Conservation (phyloP, 2,888 invertebrate species). For the Molanna angustata region DNA sequence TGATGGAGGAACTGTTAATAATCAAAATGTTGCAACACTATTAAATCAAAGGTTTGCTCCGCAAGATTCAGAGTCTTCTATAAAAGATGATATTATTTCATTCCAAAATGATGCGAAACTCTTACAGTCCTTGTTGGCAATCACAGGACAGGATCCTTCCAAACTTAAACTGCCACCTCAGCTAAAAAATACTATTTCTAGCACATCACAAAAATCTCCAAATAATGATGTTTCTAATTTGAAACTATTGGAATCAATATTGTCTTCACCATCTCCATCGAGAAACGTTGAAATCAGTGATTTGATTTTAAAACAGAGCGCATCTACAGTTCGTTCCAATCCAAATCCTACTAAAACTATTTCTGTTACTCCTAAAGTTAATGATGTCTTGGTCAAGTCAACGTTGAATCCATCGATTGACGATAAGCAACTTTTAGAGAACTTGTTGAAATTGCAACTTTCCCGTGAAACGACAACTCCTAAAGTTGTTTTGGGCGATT, state of each 20-base stretch:
- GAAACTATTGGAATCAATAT: slow-evolving; percentile 44
- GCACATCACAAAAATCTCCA: slow-evolving; percentile 19
- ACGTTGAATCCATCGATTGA: slow-evolving; percentile 44
- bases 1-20: slow-evolving; percentile 11
- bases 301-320: slow-evolving; percentile 27
- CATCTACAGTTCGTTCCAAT: slow-evolving; percentile 33
- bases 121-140: slow-evolving; percentile 36
- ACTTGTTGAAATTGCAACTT: slow-evolving; percentile 44
- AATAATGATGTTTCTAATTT: slow-evolving; percentile 37
- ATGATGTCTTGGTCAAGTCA: slow-evolving; percentile 40
- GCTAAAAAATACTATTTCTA: background rate
- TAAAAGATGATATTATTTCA: slow-evolving; percentile 35
- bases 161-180: slow-evolving; percentile 20
- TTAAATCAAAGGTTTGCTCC: slow-evolving; percentile 34
- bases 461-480: slow-evolving; percentile 51
- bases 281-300: slow-evolving; percentile 30
- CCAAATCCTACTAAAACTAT: slow-evolving; percentile 41
- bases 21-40: slow-evolving; percentile 33
- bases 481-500: slow-evolving; percentile 45
- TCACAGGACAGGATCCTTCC: slow-evolving; percentile 26
- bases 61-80: slow-evolving; percentile 20
- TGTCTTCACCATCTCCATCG: slow-evolving; percentile 45
- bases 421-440: slow-evolving; percentile 50
- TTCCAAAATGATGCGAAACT: slow-evolving; percentile 37
- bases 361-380: slow-evolving; percentile 40